Base-by-base conservation (phyloP, 2,113 vertebrate species). In the Echinops telfairi region DNA sequence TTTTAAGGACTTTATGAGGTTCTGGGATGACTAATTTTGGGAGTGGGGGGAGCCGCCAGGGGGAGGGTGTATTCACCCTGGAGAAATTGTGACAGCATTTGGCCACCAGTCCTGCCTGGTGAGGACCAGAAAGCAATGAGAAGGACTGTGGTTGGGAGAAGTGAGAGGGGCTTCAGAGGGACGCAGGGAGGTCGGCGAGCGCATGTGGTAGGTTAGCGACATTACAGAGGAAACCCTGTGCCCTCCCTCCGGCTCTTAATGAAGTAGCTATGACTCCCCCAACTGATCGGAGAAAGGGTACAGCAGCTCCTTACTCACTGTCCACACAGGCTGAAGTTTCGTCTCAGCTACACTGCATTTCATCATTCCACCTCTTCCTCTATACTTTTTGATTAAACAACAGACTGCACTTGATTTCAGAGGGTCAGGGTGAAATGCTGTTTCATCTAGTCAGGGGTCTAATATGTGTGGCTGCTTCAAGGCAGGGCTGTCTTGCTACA, bases 171-270 rank as follows among this genome's bases (percentile, higher is more conserved):
- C 27, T 20, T 47, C 14, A 53, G 43, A 80, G 22, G 29, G 25
- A 25, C 1, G 25, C 20, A 71, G 31, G 78, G 27, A 53, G 0
- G 0, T 25, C 22, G 1, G 14, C 33, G 17, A 76, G 10, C 10
- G 40, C 11, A 57, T 2, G 1, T 0, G 10, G 0, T 8, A 27
- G 47, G 47, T 53, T 53, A 6, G 68, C 79, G 15, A 40, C 38
- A 57, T 81, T 23, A 43, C n/a, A 62, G 62, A 68, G 1, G 9
- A 79, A 22, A 66, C n/a, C 16, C 33, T 2, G 25, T 88, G 31
- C 75, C n/a, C 33, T 20, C 22, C n/a, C 43, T 81, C 22, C 6
- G n/a, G 6, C n/a, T 86, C n/a, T 66, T 58, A 83, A 71, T 84
- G 57, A 58, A 57, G 15, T 8, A 38, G 8, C 7, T 2, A 4